Base-by-base conservation (phyloP, 2,888 invertebrate species). In the Gandaritis pyraliata region DNA sequence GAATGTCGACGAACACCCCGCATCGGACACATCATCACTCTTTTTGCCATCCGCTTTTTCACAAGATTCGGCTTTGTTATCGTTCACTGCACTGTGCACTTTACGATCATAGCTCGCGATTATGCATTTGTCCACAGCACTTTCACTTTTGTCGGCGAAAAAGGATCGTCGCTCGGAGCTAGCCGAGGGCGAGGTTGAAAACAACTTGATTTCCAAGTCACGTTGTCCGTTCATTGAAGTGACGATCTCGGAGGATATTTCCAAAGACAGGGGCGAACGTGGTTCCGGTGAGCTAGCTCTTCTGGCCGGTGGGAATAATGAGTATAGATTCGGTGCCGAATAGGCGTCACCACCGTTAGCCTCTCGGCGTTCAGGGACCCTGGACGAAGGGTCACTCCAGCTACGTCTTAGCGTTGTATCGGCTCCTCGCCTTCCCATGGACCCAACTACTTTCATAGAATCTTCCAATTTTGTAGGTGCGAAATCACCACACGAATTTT, bases 191-290 rank as follows among this genome's bases (percentile, higher is more conserved):
- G 94, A 93, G 73, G 94, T 93, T 71, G 95, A 95, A 86, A 95
- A 96, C 86, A 96, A 95, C 82, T 95, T 95, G 73, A 96, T 96
- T 88, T 96, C 96, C 80, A 96, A 88, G 85, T 96, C 96, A 64
- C 96, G 93, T 80, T 96, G 96, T 48, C 96, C 96, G 80, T 96
- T 95, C 72, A 94, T 94, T 47, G 96, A 96, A 29, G 96, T 96
- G 70, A 96, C 95, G 72, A 96, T 96, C 78, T 96, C 95, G 38
- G 96, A 95, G 36, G 95, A 95, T 61, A 96, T 95, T 83, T 95
- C 95, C 73, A 96, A 87, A 66, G 87, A 90, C 68, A 86, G 90
- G 51, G 88, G 87, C 74, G 83, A 91, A 70, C 83, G 88, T 60
- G 87, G 88, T 73, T 88, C 90, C 16, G 89, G 89, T 51, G 89